Conservation (phyloP, 2,113 vertebrate genomes). For the Nansenia antarctica region DNA sequence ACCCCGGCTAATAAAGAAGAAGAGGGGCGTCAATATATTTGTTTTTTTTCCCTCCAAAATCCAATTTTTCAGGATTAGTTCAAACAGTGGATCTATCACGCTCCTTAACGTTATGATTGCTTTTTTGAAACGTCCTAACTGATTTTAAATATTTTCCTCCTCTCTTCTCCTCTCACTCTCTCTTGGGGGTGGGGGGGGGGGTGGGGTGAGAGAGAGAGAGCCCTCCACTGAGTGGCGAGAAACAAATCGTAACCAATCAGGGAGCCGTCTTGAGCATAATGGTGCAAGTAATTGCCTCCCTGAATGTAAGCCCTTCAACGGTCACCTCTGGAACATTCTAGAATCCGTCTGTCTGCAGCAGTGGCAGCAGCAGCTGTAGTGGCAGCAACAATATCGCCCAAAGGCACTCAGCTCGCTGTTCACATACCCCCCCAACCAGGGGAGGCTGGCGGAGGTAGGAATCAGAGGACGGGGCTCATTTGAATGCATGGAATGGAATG, state of each 20-base stretch:
- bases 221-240: too few relatives aligned
- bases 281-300: slow-evolving; percentile 45
- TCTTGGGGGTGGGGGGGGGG: slow-evolving; percentile 37
- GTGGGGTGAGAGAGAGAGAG: slow-evolving; percentile 34
- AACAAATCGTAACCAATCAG: slow-evolving; percentile 50
- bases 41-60: slow-evolving; percentile 52
- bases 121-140: slow-evolving; percentile 35
- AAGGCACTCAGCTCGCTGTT: too few relatives aligned
- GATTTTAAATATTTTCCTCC: slow-evolving; percentile 33
- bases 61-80: slow-evolving; percentile 44
- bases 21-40: slow-evolving; percentile 44
- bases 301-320: slow-evolving; percentile 42
- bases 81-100: slow-evolving; percentile 40
- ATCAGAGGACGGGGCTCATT: too few relatives aligned
- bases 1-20: slow-evolving; percentile 48
- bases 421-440: too few relatives aligned
- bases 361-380: too few relatives aligned
- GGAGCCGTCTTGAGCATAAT: slow-evolving; percentile 36
- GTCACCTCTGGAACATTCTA: slow-evolving; percentile 45
- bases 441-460: too few relatives aligned
- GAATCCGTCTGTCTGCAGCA: too few relatives aligned
- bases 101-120: slow-evolving; percentile 43
- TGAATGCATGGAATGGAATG: too few relatives aligned
- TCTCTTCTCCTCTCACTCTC: neutral
- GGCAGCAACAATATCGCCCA: too few relatives aligned